phyloP scores from a whole-genome alignment of 2,888 invertebrate species.

The Slavum lentiscoides region DNA sequence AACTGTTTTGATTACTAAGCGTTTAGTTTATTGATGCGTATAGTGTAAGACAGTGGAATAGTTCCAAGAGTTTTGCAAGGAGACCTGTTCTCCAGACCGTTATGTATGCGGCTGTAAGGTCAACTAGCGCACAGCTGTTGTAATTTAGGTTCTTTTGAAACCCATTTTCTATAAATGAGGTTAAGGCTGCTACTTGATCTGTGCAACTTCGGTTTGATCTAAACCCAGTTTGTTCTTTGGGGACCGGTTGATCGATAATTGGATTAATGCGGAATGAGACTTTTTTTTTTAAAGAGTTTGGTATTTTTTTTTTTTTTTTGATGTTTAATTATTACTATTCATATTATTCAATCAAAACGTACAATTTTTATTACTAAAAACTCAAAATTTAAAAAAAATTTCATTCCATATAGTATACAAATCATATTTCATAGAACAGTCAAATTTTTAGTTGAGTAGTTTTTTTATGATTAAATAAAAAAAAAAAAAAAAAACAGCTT shows the following conservation, averaged over 20 bases:
- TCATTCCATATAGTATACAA: too few relatives aligned
- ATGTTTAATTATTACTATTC: too few relatives aligned
- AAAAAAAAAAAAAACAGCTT: too few relatives aligned
- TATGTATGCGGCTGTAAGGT: not conserved
- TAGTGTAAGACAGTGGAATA: not conserved
- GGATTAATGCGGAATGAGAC: not conserved
- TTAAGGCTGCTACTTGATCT: not conserved
- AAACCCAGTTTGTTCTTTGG: not conserved
- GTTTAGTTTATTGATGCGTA: not conserved
- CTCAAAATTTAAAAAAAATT: not conserved
- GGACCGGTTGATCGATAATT: not conserved
- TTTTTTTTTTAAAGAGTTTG: too few relatives aligned
- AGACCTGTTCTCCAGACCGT: not conserved
- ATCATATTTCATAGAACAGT: too few relatives aligned
- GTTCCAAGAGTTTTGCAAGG: slow-evolving; percentile 1
- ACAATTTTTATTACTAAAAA: too few relatives aligned
- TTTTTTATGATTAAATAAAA: too few relatives aligned
- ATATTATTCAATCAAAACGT: too few relatives aligned
- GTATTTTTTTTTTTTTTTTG: too few relatives aligned
- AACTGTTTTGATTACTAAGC: slow-evolving; percentile 1
- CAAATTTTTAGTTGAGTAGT: too few relatives aligned
- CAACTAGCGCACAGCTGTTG: not conserved
- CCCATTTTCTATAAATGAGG: too few relatives aligned
- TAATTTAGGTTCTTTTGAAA: not conserved
- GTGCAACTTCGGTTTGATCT: not conserved